These are phyloP conservation scores for Pseudomyrmex sp. DNA, from an alignment of 1,140 invertebrate species.

Conservation along the genomic window DNA sequence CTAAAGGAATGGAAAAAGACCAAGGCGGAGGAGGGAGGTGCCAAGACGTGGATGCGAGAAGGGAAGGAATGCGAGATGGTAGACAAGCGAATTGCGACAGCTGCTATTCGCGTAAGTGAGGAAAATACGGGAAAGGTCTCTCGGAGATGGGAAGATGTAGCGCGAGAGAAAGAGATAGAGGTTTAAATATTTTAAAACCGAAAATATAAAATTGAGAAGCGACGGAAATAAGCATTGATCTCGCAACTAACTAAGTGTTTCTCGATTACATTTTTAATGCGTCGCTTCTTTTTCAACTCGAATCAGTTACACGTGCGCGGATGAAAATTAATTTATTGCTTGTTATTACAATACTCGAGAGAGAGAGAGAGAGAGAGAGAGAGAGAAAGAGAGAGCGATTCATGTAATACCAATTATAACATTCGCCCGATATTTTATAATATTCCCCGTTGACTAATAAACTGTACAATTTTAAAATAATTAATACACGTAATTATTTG, in stretches of 20 bases:
- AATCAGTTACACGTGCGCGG: background rate
- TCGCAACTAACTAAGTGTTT: background rate
- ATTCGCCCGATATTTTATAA: slow-evolving; percentile 2
- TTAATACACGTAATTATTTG: slow-evolving; percentile 48
- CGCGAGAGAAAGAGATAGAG: background rate
- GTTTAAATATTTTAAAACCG: slow-evolving; percentile 46
- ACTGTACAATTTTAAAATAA: slow-evolving; percentile 20
- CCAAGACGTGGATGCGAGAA: background rate
- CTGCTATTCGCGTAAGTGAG: slow-evolving; percentile 19
- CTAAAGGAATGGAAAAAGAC: slow-evolving; percentile 58
- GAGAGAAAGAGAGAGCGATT: too few relatives aligned
- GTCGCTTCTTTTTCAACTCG: background rate
- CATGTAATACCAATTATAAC: slow-evolving; percentile 2
- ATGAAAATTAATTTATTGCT: slow-evolving; percentile 16
- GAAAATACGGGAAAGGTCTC: slow-evolving; percentile 12
- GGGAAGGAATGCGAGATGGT: slow-evolving; percentile 12
- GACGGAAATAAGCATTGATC: background rate
- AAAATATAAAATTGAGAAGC: background rate
- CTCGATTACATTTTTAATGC: slow-evolving; percentile 8
- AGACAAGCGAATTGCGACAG: slow-evolving; percentile 52
- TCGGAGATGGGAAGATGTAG: slow-evolving; percentile 2
- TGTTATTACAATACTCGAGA: slow-evolving; percentile 4
- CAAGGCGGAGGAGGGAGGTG: slow-evolving; percentile 35
- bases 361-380: too few relatives aligned
- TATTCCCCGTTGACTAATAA: slow-evolving; percentile 32